Base-by-base conservation (phyloP, 1,140 invertebrate species). In the Elysia chlorotica region DNA sequence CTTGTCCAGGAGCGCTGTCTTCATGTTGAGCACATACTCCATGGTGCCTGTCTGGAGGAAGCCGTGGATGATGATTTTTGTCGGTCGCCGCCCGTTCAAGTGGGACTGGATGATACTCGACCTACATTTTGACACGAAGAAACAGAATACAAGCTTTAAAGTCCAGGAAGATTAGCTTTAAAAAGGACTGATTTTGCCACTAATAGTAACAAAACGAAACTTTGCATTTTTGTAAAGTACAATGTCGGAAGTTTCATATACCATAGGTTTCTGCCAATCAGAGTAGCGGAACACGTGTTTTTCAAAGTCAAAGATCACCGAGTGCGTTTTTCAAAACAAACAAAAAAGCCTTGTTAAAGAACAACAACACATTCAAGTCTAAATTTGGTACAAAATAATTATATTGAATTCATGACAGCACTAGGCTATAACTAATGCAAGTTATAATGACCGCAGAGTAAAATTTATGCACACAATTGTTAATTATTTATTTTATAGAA, bases 61-160 rank as follows among this genome's bases (percentile, higher is more conserved):
- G 2, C 96, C 96, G 80, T 98, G 96, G 0, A 98, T 94, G 72
- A 99, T 94, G 33, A 99, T 91, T 83, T 96, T 94, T 1, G 78
- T 77, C 10, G 79, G 76, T 17, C 56, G 57, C 14, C 31, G 59
- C 2, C 70, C 33, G 33, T 79, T 65, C 57, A 82, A 81, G 23
- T 53, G 38, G 14, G 79, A 80, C 2, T 33, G 31, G 1, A n/a
- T 33, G 21, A 79, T 33, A 25, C 69, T 59, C 6, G 33, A 63
- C 21, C 59, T 70, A 25, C 23, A 37, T 57, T 35, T 21, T 38
- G 10, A n/a, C 19, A 35, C 3, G 35, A 19, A 37, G 21, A 54
- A 5, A 21, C 53, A 25, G 48, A n/a, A 66, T 37, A 25, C 4
- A 66, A 66, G 10, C 5, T 5, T 4, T n/a, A 66, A 5, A 31